A percentile compares a stretch with the other conserved stretches of the same genome.
These are phyloP conservation scores for Sylvilagus floridanus DNA, from an alignment of 2,797 vertebrate species.

Conservation along the genomic window DNA sequence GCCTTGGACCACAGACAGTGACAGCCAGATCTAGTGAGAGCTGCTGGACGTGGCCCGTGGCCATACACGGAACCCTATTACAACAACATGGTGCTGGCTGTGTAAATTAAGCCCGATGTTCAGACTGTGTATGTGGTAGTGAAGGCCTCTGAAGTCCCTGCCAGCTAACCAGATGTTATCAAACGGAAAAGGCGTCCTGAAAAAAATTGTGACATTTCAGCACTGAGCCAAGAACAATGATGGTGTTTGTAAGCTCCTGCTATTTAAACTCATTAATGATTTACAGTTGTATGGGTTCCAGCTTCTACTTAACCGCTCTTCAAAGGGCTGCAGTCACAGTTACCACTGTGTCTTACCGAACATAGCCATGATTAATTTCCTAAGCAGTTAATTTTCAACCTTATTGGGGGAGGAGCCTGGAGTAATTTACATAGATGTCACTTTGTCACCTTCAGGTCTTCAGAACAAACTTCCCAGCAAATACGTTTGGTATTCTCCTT, in stretches of 20 bases:
- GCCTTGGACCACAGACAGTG: background rate
- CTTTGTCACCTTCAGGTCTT: constrained; percentile 53
- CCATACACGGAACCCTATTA: background rate
- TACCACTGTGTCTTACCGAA: constrained; percentile 75
- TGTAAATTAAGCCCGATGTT: background rate
- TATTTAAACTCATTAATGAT: constrained; percentile 74
- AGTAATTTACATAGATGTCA: constrained; percentile 14
- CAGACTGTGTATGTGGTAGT: background rate
- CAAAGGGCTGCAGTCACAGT: constrained; percentile 72
- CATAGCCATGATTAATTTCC: constrained; percentile 68
- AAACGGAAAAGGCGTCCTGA: constrained; percentile 35
- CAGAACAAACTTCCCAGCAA: constrained; percentile 78
- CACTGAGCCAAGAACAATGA: constrained; percentile 64
- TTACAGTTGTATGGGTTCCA: constrained; percentile 74
- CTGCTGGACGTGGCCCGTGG: background rate
- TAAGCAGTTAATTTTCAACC: constrained; percentile 50
- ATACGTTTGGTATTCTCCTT: constrained; percentile 76
- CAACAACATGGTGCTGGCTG: background rate
- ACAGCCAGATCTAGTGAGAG: background rate
- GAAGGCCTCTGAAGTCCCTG: background rate
- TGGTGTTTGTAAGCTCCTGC: constrained; percentile 75
- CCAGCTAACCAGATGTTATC: constrained; percentile 42
- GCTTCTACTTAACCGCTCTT: constrained; percentile 69
- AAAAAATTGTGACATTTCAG: constrained; percentile 47
- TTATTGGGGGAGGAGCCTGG: constrained; percentile 45